phyloP scores from a whole-genome alignment of 2,888 invertebrate genomes.

The Lysandra bellargus region DNA sequence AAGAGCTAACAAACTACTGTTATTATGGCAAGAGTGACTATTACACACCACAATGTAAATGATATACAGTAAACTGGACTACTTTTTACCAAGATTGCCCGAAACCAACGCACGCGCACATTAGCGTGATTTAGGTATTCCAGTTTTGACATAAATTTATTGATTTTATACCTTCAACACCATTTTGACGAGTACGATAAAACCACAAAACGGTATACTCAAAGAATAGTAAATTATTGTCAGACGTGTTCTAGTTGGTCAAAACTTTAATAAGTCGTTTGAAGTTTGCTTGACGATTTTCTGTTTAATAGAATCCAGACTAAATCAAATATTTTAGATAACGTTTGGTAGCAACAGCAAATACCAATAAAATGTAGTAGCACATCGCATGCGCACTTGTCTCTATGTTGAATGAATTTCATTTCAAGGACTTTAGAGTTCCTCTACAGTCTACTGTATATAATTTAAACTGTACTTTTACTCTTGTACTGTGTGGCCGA shows the following conservation, averaged over 20 bases:
- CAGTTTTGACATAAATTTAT: not conserved
- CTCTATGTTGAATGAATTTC: not conserved
- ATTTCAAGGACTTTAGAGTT: not conserved
- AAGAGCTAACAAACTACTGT: conserved; percentile 22
- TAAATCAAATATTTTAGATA: too few species aligned
- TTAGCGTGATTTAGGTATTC: not conserved
- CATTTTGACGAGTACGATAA: too few species aligned
- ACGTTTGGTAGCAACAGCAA: too few species aligned
- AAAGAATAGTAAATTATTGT: too few species aligned
- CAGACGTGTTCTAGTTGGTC: too few species aligned
- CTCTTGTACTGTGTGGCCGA: not conserved
- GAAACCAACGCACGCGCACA: not conserved
- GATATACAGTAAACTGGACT: not conserved
- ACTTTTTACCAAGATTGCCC: not conserved
- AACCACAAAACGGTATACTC: too few species aligned
- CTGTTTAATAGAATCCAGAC: too few species aligned
- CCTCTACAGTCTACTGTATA: not conserved
- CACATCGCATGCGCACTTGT: too few species aligned
- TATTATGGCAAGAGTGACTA: conserved; percentile 3
- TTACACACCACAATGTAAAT: not conserved
- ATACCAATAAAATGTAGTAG: too few species aligned
- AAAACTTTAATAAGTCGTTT: too few species aligned
- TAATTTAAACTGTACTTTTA: not conserved
- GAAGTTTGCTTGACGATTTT: too few species aligned
- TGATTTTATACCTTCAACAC: not conserved